These are phyloP conservation scores for Paracyprichromis sp. DNA, from an alignment of 2,113 vertebrate species.

Conservation along the genomic window DNA sequence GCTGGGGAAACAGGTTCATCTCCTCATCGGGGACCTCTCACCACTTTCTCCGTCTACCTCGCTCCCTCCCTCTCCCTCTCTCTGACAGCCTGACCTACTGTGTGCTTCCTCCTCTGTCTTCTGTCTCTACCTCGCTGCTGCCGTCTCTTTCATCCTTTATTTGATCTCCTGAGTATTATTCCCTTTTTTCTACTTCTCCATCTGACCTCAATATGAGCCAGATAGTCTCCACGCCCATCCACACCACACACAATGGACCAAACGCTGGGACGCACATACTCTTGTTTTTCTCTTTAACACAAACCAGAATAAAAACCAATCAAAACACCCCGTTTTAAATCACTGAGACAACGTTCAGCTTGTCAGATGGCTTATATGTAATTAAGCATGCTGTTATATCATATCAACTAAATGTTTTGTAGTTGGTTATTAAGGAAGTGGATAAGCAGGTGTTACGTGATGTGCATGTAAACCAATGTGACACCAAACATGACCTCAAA, in stretches of 20 bases:
- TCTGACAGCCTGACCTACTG: slow-evolving; percentile 18
- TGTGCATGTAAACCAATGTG: not conserved
- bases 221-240: not conserved
- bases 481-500: not conserved
- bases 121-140: not conserved
- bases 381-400: accelerated
- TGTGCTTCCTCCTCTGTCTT: not conserved
- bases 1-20: not conserved
- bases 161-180: slow-evolving; percentile 25
- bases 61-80: not conserved
- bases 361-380: too few species aligned
- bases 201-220: slow-evolving; percentile 38
- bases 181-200: not conserved
- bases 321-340: accelerated
- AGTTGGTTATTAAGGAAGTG: not conserved
- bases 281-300: not conserved
- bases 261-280: not conserved
- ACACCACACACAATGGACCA: not conserved
- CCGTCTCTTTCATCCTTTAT: slow-evolving; percentile 27
- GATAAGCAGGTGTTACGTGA: not conserved
- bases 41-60: not conserved
- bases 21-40: slow-evolving; percentile 15
- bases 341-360: accelerated
- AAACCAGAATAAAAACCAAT: not conserved
- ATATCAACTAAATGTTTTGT: accelerated